phyloP scores from a whole-genome alignment of 2,888 invertebrate genomes.

The Rhaphigaster nebulosa region DNA sequence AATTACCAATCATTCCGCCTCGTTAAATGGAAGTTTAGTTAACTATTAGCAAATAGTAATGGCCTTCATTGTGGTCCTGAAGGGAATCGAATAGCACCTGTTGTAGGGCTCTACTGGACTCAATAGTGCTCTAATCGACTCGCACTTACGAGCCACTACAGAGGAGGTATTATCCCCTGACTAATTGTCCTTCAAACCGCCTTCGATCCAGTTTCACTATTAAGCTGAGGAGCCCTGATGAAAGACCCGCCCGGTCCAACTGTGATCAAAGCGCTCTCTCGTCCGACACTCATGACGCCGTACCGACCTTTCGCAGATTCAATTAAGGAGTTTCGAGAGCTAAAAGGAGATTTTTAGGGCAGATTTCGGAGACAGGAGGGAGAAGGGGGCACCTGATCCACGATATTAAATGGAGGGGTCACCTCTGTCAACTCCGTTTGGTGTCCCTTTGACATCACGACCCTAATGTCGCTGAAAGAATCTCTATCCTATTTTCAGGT shows the following conservation, averaged over 20 bases:
- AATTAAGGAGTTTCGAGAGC: neutral
- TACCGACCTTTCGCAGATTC: neutral
- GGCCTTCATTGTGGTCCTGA: neutral
- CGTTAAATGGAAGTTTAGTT: neutral
- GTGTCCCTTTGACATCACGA: neutral
- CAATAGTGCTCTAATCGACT: neutral
- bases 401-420: conserved; percentile 9
- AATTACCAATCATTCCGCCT: neutral
- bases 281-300: neutral
- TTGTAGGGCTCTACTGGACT: neutral
- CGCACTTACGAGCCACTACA: neutral
- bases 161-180: neutral
- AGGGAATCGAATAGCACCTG: neutral
- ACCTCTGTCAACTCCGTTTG: neutral
- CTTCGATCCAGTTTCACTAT: neutral
- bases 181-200: neutral
- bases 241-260: neutral
- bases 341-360: neutral
- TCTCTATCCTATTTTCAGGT: neutral
- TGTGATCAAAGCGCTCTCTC: neutral
- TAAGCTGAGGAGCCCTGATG: neutral
- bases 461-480: neutral
- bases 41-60: neutral
- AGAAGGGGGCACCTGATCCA: neutral
- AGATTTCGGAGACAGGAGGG: neutral